These are phyloP conservation scores for Larimichthys crocea DNA, from an alignment of 2,113 vertebrate genomes.

Conservation along the genomic window DNA sequence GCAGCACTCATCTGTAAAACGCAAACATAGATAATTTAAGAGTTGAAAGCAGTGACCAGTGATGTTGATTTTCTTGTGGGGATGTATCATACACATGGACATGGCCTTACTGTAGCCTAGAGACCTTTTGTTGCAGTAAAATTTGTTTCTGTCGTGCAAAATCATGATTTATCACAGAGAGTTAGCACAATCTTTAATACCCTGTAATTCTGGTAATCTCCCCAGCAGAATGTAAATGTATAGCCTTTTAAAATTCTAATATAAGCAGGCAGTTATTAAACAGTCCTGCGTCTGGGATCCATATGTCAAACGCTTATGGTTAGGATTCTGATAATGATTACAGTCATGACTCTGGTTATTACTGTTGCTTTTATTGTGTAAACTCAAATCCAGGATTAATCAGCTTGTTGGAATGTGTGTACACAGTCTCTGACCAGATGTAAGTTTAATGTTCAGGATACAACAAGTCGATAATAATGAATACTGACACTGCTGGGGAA, in stretches of 20 bases:
- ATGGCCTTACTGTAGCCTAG: too few species aligned
- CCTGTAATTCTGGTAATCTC: not conserved
- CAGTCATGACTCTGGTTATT: not conserved
- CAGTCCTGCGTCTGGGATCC: not conserved
- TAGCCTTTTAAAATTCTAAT: not conserved
- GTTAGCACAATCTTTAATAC: not conserved
- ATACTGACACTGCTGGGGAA: not conserved
- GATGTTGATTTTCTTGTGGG: not conserved
- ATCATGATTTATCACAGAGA: not conserved
- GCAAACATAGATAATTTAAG: not conserved
- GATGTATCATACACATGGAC: not conserved
- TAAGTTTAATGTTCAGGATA: conserved; percentile 21
- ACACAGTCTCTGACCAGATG: conserved; percentile 27
- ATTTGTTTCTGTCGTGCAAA: not conserved
- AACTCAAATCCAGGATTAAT: not conserved
- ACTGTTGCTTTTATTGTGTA: conserved; percentile 8
- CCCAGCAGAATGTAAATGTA: not conserved
- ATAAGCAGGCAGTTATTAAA: not conserved
- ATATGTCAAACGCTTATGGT: conserved; percentile 6
- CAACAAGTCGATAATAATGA: not conserved
- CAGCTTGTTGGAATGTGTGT: conserved; percentile 26
- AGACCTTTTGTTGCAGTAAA: not conserved
- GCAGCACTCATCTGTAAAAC: not conserved
- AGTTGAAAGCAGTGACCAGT: not conserved
- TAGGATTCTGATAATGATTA: not conserved